Evolutionary conservation across 2,797 vertebrate species (phyloP).

Genomic region (Pantherophis vulpinus): DNA sequence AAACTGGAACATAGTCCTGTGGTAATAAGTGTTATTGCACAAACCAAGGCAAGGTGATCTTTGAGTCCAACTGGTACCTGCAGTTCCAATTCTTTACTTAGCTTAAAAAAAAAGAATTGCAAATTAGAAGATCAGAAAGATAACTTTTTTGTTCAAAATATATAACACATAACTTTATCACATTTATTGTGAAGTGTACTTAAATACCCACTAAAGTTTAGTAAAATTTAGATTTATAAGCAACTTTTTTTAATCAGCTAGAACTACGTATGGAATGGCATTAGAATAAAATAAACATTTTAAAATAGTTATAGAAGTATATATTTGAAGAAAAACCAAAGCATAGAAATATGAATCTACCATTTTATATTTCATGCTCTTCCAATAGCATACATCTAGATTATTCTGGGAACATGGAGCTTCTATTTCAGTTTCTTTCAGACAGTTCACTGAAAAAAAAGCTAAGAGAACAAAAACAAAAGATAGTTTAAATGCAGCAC

Average conservation of each 20-base stretch:
- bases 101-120: conserved; percentile 48
- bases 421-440: conserved; percentile 61
- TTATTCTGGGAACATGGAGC: conserved; percentile 59
- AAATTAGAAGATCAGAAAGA: conserved; percentile 26
- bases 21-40: conserved; percentile 78
- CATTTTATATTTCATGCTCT: conserved; percentile 54
- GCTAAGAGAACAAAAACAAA: conserved; percentile 39
- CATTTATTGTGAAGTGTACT: too few species aligned
- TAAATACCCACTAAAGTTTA: neutral
- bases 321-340: neutral
- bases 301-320: neutral
- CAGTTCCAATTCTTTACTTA: conserved; percentile 54
- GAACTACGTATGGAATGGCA: neutral
- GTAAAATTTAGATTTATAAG: neutral
- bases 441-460: conserved; percentile 54
- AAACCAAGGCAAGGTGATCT: conserved; percentile 74
- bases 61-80: conserved; percentile 85
- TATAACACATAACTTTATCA: too few species aligned
- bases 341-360: conserved; percentile 59
- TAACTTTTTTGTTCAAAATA: neutral
- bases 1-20: conserved; percentile 77
- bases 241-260: neutral
- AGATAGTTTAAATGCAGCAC: neutral
- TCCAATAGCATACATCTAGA: conserved; percentile 63
- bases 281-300: neutral